phyloP scores from a whole-genome alignment of 2,113 vertebrate species.

The Glaucidium brasilianum region DNA sequence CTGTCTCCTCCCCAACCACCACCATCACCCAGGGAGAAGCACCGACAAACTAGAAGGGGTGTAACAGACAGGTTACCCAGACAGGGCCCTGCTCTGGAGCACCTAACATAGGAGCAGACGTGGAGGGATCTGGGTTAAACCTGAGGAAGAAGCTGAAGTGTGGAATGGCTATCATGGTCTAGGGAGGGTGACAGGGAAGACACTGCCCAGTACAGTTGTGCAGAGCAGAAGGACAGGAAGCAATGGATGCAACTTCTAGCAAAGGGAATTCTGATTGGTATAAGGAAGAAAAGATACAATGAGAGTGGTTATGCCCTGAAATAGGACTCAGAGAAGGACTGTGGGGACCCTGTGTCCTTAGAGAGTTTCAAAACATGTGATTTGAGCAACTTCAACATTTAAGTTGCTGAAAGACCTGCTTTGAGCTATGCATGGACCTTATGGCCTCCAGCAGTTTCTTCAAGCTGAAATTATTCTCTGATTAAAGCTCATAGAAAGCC shows the following conservation, averaged over 20 bases:
- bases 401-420: neutral
- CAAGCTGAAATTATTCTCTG: neutral
- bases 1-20: neutral
- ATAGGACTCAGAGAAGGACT: neutral
- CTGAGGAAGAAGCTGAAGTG: neutral
- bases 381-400: neutral
- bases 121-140: neutral
- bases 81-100: neutral
- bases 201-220: neutral
- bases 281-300: neutral
- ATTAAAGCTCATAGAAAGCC: neutral
- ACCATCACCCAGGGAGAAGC: neutral
- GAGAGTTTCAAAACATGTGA: neutral
- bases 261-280: neutral
- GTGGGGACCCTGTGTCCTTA: neutral
- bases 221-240: neutral
- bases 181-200: neutral
- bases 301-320: neutral
- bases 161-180: neutral
- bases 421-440: neutral
- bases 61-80: neutral
- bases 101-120: fast-evolving
- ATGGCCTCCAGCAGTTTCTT: neutral
- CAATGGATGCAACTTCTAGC: neutral
- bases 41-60: neutral